These are phyloP conservation scores for Pachliopta kotzebuea DNA, from an alignment of 2,888 invertebrate genomes.

Conservation along the genomic window DNA sequence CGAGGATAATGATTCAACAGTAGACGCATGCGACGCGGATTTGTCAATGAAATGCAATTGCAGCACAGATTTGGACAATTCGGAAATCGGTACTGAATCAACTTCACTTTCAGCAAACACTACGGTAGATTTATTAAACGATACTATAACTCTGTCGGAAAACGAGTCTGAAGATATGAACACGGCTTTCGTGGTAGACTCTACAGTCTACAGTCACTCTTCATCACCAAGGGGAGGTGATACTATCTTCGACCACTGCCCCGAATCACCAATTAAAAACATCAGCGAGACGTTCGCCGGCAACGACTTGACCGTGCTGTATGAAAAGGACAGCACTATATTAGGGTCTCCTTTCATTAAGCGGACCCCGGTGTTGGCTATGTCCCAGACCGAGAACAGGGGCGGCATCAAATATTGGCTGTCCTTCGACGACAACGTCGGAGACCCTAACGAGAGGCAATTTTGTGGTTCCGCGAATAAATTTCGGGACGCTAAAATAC, in stretches of 20 bases:
- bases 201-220: constrained; percentile 38
- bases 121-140: constrained; percentile 32
- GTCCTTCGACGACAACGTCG: constrained; percentile 60
- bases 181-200: constrained; percentile 58
- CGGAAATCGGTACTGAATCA: neutral
- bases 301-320: constrained; percentile 44
- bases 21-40: neutral
- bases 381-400: constrained; percentile 62
- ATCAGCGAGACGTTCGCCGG: constrained; percentile 32
- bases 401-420: constrained; percentile 74
- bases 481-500: constrained; percentile 48
- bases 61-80: neutral
- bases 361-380: constrained; percentile 56
- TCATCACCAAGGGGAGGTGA: constrained; percentile 49
- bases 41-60: constrained; percentile 6
- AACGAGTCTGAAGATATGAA: constrained; percentile 50
- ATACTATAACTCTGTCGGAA: constrained; percentile 43
- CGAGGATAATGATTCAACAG: neutral
- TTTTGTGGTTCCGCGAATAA: constrained; percentile 32
- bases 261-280: constrained; percentile 54
- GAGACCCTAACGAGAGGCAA: constrained; percentile 36
- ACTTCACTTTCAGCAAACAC: constrained; percentile 28
- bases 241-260: constrained; percentile 48
- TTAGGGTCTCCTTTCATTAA: constrained; percentile 60
- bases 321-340: constrained; percentile 50